Base-by-base conservation (phyloP, 2,113 vertebrate genomes). In the Gymnarchus niloticus region DNA sequence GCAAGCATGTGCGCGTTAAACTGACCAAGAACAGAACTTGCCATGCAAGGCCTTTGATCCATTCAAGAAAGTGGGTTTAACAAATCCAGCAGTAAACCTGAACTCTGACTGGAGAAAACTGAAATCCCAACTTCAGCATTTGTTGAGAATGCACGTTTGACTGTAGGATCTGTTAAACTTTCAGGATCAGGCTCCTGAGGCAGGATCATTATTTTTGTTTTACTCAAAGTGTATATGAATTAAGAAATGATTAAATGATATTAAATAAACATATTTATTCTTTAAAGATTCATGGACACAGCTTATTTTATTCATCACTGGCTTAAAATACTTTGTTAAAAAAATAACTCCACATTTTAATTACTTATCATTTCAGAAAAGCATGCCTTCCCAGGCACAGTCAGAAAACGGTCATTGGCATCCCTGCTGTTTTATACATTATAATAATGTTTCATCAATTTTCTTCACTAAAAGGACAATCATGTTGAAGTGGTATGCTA, bases 341-440 rank as follows among this genome's bases (percentile, higher is more conserved):
- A 49, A 80, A 61, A 61, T 44, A 80, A 25, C 17, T 25, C 76
- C 46, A n/a, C 46, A 49, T 80, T 80, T 49, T 80, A 80, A 48
- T 80, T 80, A 49, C 76, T 80, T 80, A 80, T 80, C 76, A n/a
- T 44, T 44, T 44, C 41, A 48, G 76, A 80, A 80, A 80, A 80
- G 19, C n/a, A 49, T 80, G 76, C 76, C n/a, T 80, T 80, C 46
- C 44, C 46, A n/a, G 21, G n/a, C n/a, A n/a, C 46, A 80, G 76
- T 80, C 44, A n/a, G 23, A 14, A 8, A 49, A 80, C 44, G 6
- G 76, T 8, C 6, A 80, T 80, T 80, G 46, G 76, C 48, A 10
- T 46, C 46, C n/a, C 41, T 49, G 48, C 48, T 80, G 76, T 80
- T 80, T 80, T n/a, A 23, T 49, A 80, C 17, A 73, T 73, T 73